Evolutionary conservation across 2,888 invertebrate genomes (phyloP), one percentile per base, ranked within the genome.

Genomic region (Lepidocyrtoides sp.): DNA sequence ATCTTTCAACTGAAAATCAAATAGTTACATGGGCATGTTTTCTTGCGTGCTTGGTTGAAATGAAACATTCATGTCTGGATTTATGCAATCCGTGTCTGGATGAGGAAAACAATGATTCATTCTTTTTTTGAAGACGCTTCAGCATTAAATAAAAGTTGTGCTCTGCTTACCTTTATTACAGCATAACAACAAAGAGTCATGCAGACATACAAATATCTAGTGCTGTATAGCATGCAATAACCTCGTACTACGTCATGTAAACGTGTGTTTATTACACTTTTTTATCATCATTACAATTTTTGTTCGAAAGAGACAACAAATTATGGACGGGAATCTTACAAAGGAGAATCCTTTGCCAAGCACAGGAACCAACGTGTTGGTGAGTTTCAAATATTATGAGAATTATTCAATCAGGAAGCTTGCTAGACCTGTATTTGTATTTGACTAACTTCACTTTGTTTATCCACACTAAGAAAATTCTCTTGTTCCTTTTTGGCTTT

Each of bases 11-110:
- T n/a, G n/a, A 10, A 48, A 48, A 48, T 48, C 10, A 41, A 41
- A n/a, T 20, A 72, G 69, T 44, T 12, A 23, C 12, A 1, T 32
- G 5, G 17, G 79, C 17, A 72, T 79, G 57, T 29, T 29, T 54
- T 85, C 72, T 51, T 85, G 84, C 84, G 84, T 85, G 84, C 66
- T 66, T 20, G 20, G 72, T n/a, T 72, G 54, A 85, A 85, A 85
- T 85, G 79, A 79, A 85, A 85, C 51, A 72, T 69, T 85, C 41
- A 51, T 85, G 36, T 72, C 72, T 85, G 84, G 84, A 85, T 85
- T 85, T 85, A 72, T 36, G 84, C 36, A 85, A 48, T 66, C 83
- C 63, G 66, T 63, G 26, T n/a, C 32, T 54, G 54, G 32, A 54
- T 36, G 32, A 57, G 51, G 54, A 79, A 79, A 54, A 79, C 79